Base-by-base conservation (phyloP, 2,797 vertebrate species). In the Gallinago stenura region DNA sequence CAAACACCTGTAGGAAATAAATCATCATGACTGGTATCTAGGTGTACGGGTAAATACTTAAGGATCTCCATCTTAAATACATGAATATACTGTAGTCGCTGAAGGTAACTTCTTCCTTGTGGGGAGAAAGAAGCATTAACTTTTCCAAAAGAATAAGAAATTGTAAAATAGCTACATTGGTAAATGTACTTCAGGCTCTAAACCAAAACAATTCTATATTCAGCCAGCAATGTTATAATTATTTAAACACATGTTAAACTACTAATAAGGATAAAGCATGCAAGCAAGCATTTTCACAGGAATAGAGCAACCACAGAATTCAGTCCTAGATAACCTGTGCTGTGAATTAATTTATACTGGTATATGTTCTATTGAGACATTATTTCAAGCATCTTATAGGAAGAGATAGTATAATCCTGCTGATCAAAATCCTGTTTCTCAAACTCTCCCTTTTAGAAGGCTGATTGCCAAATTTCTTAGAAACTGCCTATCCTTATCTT, bases 401-500 rank as follows among this genome's bases (percentile, higher is more conserved):
- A 75, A 79, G 39, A 78, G 39, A 86, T 19, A 50, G 1, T 18
- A 26, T n/a, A 80, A 54, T 43, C 21, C 50, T 46, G 30, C 10
- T 73, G 19, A 61, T 39, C 24, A 76, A 46, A 88, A 78, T 39
- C 39, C 12, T 39, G 39, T 39, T 92, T 94, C 14, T 25, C 12
- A 37, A 89, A 71, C 13, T 53, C 6, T 26, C 76, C 15, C 21
- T 53, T 81, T 86, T 75, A 65, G 54, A 88, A 72, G 19, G 11
- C 2, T 0, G 0, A n/a, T 9, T 45, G 10, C 7, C 21, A 43
- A 48, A 77, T 53, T 69, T 78, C 31, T 84, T 57, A 71, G 7
- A 78, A 43, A 8, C 4, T 20, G 61, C 10, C 37, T 45, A 28
- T 4, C 48, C 2, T 41, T 61, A 28, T 6, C 21, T 28, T 56